Evolutionary conservation across 2,113 vertebrate genomes (phyloP), one percentile per base, ranked within the genome.

Genomic region (Telmatochromis brichardi): DNA sequence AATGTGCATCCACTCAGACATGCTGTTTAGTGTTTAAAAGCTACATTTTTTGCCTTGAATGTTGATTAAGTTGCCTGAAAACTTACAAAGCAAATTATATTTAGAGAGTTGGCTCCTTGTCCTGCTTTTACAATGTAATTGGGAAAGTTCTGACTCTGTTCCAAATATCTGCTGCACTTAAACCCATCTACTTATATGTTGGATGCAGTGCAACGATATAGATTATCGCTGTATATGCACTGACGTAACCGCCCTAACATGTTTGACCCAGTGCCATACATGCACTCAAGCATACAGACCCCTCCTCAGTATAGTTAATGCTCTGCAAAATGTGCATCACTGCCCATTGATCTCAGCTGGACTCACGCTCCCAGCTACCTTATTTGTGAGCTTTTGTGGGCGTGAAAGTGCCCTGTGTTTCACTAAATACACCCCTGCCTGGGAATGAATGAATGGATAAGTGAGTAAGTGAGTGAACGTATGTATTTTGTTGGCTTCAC

Each of bases 211-310:
- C 83, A 9, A 28, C 51, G 4, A 78, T 6, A n/a, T 53, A 51
- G 23, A 23, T 45, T 19, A 82, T 79, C 21, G 17, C 51, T 55
- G 17, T 73, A 54, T 40, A 55, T 84, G 50, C 83, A 37, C 45
- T 92, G 88, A 89, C 88, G 73, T 79, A 88, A 87, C 86, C 57
- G 45, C 8, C 54, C 60, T 92, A 91, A 94, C 90, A 93, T 73
- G 60, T 76, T 57, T 95, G 91, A 93, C 92, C 90, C 83, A 91
- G 85, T 88, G 80, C 23, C 73, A 7, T 35, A 73, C 40, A 71
- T 53, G 84, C 58, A 85, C 63, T 73, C 33, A 31, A 55, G 54
- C 76, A 57, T 35, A 51, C 26, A 82, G 84, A 84, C 60, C 87
- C 40, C 28, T 89, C 82, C 86, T 89, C 84, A 50, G 51, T 82